A percentile compares a stretch with the other conserved stretches of the same genome.
Evolutionary conservation across 2,113 vertebrate genomes (phyloP).

Genomic region (Casuarius casuarius): DNA sequence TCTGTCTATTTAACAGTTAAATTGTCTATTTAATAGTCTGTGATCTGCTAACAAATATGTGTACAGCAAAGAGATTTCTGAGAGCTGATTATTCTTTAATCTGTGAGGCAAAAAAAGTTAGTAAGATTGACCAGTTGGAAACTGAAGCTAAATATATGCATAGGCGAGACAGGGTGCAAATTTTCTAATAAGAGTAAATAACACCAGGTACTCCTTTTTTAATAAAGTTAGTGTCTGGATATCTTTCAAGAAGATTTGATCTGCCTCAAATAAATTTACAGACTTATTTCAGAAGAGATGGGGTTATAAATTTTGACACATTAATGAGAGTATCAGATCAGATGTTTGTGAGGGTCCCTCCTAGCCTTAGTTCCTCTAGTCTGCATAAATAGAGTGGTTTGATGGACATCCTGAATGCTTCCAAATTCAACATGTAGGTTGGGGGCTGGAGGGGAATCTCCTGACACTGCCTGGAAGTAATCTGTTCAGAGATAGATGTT

Average conservation of each 20-base stretch:
- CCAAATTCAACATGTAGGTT: not conserved
- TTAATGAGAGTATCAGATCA: not conserved
- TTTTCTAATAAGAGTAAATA: not conserved
- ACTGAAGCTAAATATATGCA: not conserved
- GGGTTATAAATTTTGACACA: not conserved
- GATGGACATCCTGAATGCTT: not conserved
- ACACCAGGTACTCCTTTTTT: not conserved
- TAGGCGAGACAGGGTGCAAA: fast-evolving
- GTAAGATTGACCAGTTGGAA: not conserved
- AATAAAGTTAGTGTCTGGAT: not conserved
- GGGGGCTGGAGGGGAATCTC: not conserved
- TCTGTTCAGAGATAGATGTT: not conserved
- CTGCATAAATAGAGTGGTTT: not conserved
- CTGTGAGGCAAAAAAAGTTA: not conserved
- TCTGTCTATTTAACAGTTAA: not conserved
- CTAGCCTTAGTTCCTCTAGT: not conserved
- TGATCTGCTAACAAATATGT: not conserved
- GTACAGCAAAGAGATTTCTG: not conserved
- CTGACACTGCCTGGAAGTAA: not conserved
- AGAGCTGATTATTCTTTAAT: not conserved
- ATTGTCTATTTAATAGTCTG: not conserved
- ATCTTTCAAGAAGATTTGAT: not conserved
- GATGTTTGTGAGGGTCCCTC: not conserved
- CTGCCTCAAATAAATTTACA: not conserved
- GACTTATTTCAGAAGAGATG: not conserved